Conservation (phyloP, 2,888 invertebrate genomes). For the Dichetophora obliterata region DNA sequence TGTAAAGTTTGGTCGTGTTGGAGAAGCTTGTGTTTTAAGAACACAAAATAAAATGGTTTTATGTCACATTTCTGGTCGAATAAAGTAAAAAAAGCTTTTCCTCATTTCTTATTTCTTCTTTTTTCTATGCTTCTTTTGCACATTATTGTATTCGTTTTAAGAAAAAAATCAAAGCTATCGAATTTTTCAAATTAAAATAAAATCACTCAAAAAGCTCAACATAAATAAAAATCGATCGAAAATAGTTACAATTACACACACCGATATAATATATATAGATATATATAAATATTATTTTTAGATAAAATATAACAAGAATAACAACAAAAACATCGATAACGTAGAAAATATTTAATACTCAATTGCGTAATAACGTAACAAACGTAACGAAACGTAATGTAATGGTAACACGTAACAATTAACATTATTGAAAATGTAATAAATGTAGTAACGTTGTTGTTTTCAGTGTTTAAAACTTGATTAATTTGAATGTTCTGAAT, state of each 20-base stretch:
- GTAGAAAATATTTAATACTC: conserved; percentile 24
- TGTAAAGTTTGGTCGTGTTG: too few species aligned
- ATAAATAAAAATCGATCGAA: not conserved
- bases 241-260: not conserved
- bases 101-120: not conserved
- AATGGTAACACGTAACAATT: conserved; percentile 18
- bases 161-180: not conserved
- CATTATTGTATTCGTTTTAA: not conserved
- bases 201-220: not conserved
- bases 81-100: not conserved
- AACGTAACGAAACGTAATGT: conserved; percentile 19
- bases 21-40: too few species aligned
- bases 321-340: conserved; percentile 21
- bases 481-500: not conserved
- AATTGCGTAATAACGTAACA: conserved; percentile 6
- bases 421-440: not conserved
- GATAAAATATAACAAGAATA: conserved; percentile 6
- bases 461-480: conserved; percentile 1
- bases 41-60: too few species aligned
- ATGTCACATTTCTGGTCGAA: too few species aligned
- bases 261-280: not conserved
- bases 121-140: not conserved
- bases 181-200: not conserved
- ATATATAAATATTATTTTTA: not conserved
- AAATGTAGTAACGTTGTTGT: not conserved